Conservation (phyloP, 2,113 vertebrate species). For the Chitala chitala region DNA sequence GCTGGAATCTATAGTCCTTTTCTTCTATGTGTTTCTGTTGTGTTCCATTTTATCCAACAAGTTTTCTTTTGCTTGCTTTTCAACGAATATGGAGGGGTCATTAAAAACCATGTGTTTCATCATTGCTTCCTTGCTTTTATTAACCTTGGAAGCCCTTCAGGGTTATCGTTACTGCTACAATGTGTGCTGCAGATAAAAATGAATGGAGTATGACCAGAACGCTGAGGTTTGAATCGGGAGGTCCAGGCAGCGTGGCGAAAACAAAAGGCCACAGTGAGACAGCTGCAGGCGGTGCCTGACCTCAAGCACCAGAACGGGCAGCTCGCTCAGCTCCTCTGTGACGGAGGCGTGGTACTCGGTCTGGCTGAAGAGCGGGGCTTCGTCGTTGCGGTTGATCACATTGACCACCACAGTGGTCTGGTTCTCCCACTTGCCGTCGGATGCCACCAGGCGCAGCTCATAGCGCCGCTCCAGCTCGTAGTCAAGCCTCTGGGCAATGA, state of each 20-base stretch:
- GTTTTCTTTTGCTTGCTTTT: too few species aligned
- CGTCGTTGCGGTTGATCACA: constrained; percentile 77
- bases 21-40: background rate
- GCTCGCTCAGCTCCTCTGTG: constrained; percentile 68
- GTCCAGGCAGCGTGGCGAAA: too few species aligned
- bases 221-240: too few species aligned
- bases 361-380: constrained; percentile 76
- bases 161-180: too few species aligned
- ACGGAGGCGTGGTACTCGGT: constrained; percentile 69
- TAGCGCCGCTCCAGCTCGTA: constrained; percentile 73
- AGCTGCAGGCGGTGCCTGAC: constrained; percentile 43
- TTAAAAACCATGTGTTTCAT: too few species aligned
- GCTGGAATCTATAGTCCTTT: constrained; percentile 13
- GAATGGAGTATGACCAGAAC: too few species aligned
- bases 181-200: too few species aligned
- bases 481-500: constrained; percentile 74
- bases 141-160: background rate
- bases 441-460: constrained; percentile 74
- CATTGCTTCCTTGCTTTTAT: background rate
- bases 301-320: constrained; percentile 73
- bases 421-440: constrained; percentile 87
- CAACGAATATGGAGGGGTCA: too few species aligned
- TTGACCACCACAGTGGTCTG: constrained; percentile 68
- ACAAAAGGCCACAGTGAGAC: background rate
- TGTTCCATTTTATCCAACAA: background rate